Conservation (phyloP, 37 sponge, comb jelly and placozoan genomes). For the Beroe forskalii region DNA sequence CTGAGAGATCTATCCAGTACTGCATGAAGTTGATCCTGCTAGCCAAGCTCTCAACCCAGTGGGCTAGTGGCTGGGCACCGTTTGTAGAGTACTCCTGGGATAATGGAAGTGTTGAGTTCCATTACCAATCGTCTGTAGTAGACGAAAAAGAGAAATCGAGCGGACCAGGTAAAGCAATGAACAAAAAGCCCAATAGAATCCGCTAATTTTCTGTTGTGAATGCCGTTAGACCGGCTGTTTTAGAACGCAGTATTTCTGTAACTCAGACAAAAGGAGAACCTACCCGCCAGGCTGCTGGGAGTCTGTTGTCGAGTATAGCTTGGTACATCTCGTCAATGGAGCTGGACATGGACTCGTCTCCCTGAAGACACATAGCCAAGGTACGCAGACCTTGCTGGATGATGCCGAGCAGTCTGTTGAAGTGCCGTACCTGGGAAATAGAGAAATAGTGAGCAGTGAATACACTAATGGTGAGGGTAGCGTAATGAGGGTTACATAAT, state of each 20-base stretch:
- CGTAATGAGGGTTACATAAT: too few relatives aligned
- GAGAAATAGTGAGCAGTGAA: too few relatives aligned
- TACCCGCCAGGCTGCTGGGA: slow-evolving; percentile 23
- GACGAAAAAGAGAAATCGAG: not conserved
- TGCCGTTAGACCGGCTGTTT: too few relatives aligned
- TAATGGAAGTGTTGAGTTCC: too few relatives aligned
- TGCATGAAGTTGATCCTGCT: slow-evolving; percentile 82
- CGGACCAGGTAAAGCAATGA: not conserved
- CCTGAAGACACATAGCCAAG: slow-evolving; percentile 51
- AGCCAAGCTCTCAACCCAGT: slow-evolving; percentile 23
- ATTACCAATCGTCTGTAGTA: too few relatives aligned
- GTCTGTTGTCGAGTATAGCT: slow-evolving; percentile 27
- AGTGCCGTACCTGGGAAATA: slow-evolving; percentile 49
- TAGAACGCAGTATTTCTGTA: too few relatives aligned
- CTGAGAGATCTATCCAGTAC: slow-evolving; percentile 76
- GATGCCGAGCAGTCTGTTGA: slow-evolving; percentile 13
- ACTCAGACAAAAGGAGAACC: too few relatives aligned
- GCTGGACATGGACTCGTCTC: slow-evolving; percentile 43
- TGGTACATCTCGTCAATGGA: slow-evolving; percentile 37
- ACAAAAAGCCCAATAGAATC: too few relatives aligned
- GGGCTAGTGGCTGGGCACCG: not conserved
- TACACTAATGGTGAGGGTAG: too few relatives aligned
- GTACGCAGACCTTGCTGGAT: not conserved
- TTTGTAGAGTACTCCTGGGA: slow-evolving; percentile 8
- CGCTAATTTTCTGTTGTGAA: too few relatives aligned